Evolutionary conservation across 1,140 invertebrate species (phyloP), one percentile per base, ranked within the genome.

Genomic region (Drosophila tani): DNA sequence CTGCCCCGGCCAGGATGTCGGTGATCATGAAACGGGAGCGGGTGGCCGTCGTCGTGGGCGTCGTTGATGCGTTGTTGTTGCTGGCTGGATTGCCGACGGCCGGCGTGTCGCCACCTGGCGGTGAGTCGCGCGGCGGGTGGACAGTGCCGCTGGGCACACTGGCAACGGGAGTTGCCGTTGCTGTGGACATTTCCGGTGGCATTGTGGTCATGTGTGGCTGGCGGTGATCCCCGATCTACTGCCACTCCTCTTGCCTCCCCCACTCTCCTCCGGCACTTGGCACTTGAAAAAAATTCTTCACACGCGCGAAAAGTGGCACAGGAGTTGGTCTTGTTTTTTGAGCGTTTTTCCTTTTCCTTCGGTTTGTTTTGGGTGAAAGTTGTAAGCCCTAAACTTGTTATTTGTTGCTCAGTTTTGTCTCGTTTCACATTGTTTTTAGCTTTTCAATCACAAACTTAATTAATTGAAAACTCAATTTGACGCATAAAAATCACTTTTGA

Each of bases 21-120:
- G 95, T 96, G 93, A 96, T 96, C 96, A 96, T 96, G 93, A 96
- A 97, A 45, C 96, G 93, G 21, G 96, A 96, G 55, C 96, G 94
- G 50, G 96, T 94, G 45, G 95, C 94, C 93, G 94, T 94, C 76
- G 94, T 94, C 58, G 94, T 94, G 41, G 93, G 65, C 60, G 80
- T 74, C 1, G 78, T 75, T 5, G 75, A 24, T 2, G 76, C 57
- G 4, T 71, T 38, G 45, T 46, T 73, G 5, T 71, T 38, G 35
- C 67, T 70, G 19, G 50, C 58, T 32, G 57, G 27, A 17, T 38
- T 59, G 15, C 76, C 77, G 50, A 67, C 75, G 27, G 75, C 74
- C 50, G 75, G 75, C 0, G 76, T 59, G 35, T 93, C 93, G 93
- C 91, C 93, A 93, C 93, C 91, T 90, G 88, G 91, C 91, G 93